Evolutionary conservation across 2,113 vertebrate genomes (phyloP).

Genomic region (Clarias magur): DNA sequence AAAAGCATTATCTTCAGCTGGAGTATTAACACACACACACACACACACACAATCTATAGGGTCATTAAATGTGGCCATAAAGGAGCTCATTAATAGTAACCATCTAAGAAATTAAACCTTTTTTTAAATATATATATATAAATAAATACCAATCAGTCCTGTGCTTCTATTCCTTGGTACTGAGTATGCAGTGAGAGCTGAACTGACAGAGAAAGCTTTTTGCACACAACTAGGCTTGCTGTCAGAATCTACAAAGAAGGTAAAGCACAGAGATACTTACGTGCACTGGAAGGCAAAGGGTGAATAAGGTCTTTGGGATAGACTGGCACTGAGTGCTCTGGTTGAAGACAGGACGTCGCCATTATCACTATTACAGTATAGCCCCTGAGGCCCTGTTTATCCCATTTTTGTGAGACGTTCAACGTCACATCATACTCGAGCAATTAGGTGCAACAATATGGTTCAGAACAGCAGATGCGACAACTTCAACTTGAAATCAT

Average conservation of each 20-base stretch:
- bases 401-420: constrained; percentile 3
- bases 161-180: not conserved
- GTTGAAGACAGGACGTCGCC: not conserved
- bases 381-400: constrained; percentile 24
- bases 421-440: constrained; percentile 44
- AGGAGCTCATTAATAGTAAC: not conserved
- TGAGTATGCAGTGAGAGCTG: not conserved
- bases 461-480: constrained; percentile 16
- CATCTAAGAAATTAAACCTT: not conserved
- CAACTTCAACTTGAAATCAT: not conserved
- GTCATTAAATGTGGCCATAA: not conserved
- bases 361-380: not conserved
- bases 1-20: too few relatives aligned
- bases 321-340: not conserved
- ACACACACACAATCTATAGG: too few relatives aligned
- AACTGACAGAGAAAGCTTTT: not conserved
- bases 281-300: not conserved
- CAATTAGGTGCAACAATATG: constrained; percentile 51
- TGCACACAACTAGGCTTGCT: not conserved
- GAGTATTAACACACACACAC: too few relatives aligned
- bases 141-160: not conserved
- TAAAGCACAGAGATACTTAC: not conserved
- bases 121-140: not conserved
- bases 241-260: not conserved
- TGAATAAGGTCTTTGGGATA: constrained; percentile 7